Base-by-base conservation (phyloP, 2,888 invertebrate genomes). In the Timema podura region DNA sequence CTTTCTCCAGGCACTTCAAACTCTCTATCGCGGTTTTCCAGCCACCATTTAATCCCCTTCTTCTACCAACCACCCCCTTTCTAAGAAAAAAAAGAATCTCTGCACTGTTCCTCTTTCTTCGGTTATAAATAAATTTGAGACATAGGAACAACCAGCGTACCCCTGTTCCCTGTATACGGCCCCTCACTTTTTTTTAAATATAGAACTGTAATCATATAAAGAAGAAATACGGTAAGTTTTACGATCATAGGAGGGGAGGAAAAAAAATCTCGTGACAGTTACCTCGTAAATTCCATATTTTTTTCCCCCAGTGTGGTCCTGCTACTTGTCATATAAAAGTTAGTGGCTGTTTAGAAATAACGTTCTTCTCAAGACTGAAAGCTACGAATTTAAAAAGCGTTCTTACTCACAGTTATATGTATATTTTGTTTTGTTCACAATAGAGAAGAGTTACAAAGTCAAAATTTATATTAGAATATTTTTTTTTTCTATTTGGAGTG, bases 151-250 rank as follows among this genome's bases (percentile, higher is more conserved):
- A 30, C 30, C 30, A 30, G 3, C 30, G 30, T 30, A 30, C 15
- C 67, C 59, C 11, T 47, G 7, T 57, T n/a, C 46, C 51, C 59
- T 59, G 16, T 59, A 16, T 15, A 44, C 59, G 44, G 59, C 59
- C 46, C 48, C 46, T n/a, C 44, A 9, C 7, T 6, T 65, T 69
- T 71, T 71, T n/a, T n/a, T n/a, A n/a, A n/a, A 30, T 69, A 71
- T 71, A 69, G 69, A 48, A 64, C 47, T 54, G 71, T 71, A 71
- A 71, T 69, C 71, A 69, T 69, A 71, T 71, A 71, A 71, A 69
- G 69, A 67, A 69, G 68, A 67, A 70, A 70, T 65, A 68, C 65
- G 65, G 70, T 68, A 67, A 65, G 65, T 67, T 70, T 70, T 70
- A 70, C 69, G 69, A 69, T 69, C 66, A 69, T 69, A 66, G 69